Evolutionary conservation across 64 coral and sea anemone genomes (phyloP).

Genomic region (Actinia tenebrosa): DNA sequence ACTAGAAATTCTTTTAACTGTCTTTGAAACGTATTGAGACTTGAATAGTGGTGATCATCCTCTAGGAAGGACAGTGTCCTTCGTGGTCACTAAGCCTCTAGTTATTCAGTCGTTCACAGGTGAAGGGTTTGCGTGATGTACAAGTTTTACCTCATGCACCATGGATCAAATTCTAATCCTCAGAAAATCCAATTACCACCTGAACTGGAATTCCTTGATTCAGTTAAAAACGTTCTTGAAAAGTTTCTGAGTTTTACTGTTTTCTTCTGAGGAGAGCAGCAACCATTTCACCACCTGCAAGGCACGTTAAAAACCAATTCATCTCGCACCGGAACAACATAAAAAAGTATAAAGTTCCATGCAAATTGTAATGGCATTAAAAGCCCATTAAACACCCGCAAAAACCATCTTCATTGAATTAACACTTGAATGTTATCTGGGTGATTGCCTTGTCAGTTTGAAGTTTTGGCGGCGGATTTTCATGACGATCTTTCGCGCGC

Average conservation of each 20-base stretch:
- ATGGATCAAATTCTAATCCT: neutral
- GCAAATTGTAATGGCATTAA: slow-evolving; percentile 18
- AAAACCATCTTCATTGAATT: slow-evolving; percentile 2
- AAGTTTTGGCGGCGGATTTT: neutral
- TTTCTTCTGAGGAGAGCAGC: neutral
- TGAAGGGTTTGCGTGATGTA: too few relatives aligned
- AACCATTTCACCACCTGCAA: neutral
- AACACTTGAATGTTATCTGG: slow-evolving; percentile 4
- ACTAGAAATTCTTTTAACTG: too few relatives aligned
- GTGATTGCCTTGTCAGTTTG: slow-evolving; percentile 7
- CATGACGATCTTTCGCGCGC: slow-evolving; percentile 2
- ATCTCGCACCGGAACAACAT: neutral
- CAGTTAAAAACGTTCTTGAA: neutral
- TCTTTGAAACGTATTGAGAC: too few relatives aligned
- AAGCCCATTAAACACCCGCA: neutral
- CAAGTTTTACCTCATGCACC: neutral
- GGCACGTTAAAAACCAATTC: neutral
- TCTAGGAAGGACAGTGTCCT: too few relatives aligned
- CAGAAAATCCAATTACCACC: neutral
- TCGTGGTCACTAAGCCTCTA: too few relatives aligned
- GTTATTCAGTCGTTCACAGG: too few relatives aligned
- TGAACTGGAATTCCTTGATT: neutral
- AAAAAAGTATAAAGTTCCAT: slow-evolving; percentile 10
- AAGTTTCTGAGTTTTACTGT: neutral
- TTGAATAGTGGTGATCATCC: too few relatives aligned